Evolutionary conservation across 1,140 invertebrate genomes (phyloP).

Genomic region (Tetranychus urticae): DNA sequence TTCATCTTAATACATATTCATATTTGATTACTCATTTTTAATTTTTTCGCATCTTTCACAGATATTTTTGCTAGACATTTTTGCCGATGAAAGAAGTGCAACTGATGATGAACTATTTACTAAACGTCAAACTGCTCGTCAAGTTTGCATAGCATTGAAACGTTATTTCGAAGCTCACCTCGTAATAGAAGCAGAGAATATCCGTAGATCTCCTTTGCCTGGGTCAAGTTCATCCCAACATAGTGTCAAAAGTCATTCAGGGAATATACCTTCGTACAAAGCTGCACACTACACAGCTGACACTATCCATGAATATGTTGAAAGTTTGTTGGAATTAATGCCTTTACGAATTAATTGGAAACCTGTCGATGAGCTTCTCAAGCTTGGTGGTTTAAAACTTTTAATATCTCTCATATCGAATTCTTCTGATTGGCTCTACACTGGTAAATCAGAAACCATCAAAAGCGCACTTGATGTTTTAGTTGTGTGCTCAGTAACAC

Average conservation of each 20-base stretch:
- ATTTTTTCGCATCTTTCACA: slow-evolving; percentile 16
- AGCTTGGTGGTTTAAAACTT: slow-evolving; percentile 55
- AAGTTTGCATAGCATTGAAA: slow-evolving; percentile 70
- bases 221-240: background rate
- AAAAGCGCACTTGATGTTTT: slow-evolving; percentile 67
- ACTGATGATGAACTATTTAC: slow-evolving; percentile 66
- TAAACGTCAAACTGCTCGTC: slow-evolving; percentile 72
- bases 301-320: slow-evolving; percentile 25
- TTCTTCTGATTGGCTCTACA: slow-evolving; percentile 65
- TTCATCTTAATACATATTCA: slow-evolving; percentile 29
- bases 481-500: slow-evolving; percentile 63
- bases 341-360: slow-evolving; percentile 48
- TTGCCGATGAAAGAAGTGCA: slow-evolving; percentile 32
- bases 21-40: slow-evolving; percentile 5
- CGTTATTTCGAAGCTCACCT: slow-evolving; percentile 79
- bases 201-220: slow-evolving; percentile 33
- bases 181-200: slow-evolving; percentile 50
- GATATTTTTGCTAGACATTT: slow-evolving; percentile 55
- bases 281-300: slow-evolving; percentile 3
- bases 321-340: slow-evolving; percentile 47
- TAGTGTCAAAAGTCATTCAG: background rate
- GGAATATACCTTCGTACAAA: slow-evolving; percentile 4
- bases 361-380: slow-evolving; percentile 59
- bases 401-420: slow-evolving; percentile 64
- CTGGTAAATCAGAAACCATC: slow-evolving; percentile 63